These are phyloP conservation scores for Sebastes oblongus DNA, from an alignment of 2,797 vertebrate genomes.

Conservation along the genomic window DNA sequence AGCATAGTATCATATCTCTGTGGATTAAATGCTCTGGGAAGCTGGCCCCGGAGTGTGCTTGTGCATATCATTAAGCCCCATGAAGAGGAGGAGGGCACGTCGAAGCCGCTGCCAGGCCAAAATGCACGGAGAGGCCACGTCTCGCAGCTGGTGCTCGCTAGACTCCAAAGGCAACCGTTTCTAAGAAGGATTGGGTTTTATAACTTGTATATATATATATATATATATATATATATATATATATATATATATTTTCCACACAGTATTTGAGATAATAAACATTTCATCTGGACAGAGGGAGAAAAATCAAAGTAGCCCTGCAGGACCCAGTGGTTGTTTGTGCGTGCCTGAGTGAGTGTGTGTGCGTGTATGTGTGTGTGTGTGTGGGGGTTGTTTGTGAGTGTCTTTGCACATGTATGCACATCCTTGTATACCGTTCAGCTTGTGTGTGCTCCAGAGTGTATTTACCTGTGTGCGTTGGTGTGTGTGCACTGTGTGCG, in stretches of 20 bases:
- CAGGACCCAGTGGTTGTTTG: constrained; percentile 51
- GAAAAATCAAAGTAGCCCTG: constrained; percentile 71
- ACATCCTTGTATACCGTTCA: constrained; percentile 25
- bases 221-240: not conserved
- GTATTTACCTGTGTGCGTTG: constrained; percentile 52
- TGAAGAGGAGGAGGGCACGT: constrained; percentile 67
- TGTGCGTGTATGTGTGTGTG: constrained; percentile 23
- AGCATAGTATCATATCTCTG: constrained; percentile 79
- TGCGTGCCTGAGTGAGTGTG: constrained; percentile 35
- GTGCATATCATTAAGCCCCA: constrained; percentile 79
- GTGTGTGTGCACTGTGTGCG: constrained; percentile 34
- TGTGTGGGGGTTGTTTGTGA: constrained; percentile 26
- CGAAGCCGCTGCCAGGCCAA: constrained; percentile 67
- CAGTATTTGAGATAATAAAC: constrained; percentile 68
- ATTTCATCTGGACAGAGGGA: constrained; percentile 67
- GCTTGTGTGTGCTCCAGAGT: constrained; percentile 40
- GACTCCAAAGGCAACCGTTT: constrained; percentile 63
- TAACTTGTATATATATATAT: constrained; percentile 30
- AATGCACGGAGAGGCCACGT: constrained; percentile 64
- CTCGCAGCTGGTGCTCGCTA: constrained; percentile 61
- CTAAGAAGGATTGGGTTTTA: constrained; percentile 57
- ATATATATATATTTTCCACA: too few relatives aligned
- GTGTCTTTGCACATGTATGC: constrained; percentile 42
- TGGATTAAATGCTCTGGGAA: constrained; percentile 82
- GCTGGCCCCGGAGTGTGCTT: constrained; percentile 77